phyloP scores from a whole-genome alignment of 2,888 invertebrate genomes.

The Dyspetes luteomarginatus region DNA sequence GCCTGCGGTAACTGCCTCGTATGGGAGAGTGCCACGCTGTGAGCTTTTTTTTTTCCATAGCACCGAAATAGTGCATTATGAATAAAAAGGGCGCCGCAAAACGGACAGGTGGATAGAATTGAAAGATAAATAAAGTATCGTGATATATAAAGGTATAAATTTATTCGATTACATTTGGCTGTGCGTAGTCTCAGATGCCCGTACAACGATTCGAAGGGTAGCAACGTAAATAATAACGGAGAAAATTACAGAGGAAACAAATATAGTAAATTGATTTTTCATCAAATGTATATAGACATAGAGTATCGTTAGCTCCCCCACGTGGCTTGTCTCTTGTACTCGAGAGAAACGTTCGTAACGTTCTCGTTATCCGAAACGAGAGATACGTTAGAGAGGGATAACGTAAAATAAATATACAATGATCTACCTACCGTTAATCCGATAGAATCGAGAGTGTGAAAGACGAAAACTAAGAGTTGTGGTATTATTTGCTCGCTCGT shows the following conservation, averaged over 20 bases:
- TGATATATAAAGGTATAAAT: background rate
- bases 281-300: background rate
- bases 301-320: slow-evolving; percentile 30
- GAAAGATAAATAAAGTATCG: slow-evolving; percentile 22
- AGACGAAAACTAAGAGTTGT: background rate
- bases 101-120: background rate
- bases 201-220: background rate
- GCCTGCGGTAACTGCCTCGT: background rate
- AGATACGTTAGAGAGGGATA: background rate
- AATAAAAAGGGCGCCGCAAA: background rate
- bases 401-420: background rate
- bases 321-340: slow-evolving; percentile 38
- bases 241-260: background rate
- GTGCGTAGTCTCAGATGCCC: slow-evolving; percentile 37
- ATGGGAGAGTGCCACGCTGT: background rate
- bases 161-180: slow-evolving; percentile 17
- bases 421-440: background rate
- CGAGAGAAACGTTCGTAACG: slow-evolving; percentile 4
- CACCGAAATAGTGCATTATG: background rate
- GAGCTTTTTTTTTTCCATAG: background rate
- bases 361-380: background rate
- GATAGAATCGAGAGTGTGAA: background rate
- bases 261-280: background rate
- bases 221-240: background rate
- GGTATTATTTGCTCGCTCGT: background rate